Conservation (phyloP, 2,888 invertebrate genomes). For the Plagodis dolabraria region DNA sequence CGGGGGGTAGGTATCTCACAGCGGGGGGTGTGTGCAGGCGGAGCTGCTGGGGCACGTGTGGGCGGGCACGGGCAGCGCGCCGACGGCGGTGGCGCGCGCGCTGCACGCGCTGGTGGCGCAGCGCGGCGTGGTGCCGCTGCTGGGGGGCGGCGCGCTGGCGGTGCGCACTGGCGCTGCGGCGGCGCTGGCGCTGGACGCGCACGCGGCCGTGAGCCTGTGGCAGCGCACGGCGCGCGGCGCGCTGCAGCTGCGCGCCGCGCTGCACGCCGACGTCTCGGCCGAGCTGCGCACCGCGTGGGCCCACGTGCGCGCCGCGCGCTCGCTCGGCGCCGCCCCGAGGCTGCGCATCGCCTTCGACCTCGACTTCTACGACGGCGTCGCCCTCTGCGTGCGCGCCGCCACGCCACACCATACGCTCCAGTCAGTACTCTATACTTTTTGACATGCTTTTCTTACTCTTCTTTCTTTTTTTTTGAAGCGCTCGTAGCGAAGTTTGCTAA, state of each 20-base stretch:
- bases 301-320: constrained; percentile 42
- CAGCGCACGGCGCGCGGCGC: constrained; percentile 43
- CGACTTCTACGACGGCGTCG: constrained; percentile 65
- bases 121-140: constrained; percentile 38
- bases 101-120: constrained; percentile 52
- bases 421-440: constrained; percentile 16
- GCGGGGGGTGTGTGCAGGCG: too few relatives aligned
- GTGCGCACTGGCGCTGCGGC: constrained; percentile 28
- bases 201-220: constrained; percentile 41
- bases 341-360: constrained; percentile 56
- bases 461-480: too few relatives aligned
- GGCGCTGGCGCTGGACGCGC: constrained; percentile 37
- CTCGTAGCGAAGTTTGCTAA: too few relatives aligned
- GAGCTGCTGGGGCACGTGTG: constrained; percentile 71
- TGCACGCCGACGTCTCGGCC: constrained; percentile 24
- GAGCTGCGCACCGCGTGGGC: constrained; percentile 37
- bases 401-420: constrained; percentile 34
- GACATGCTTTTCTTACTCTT: too few relatives aligned
- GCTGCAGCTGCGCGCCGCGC: constrained; percentile 33
- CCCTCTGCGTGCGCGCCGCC: constrained; percentile 65
- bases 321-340: constrained; percentile 41
- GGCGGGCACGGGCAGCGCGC: constrained; percentile 64
- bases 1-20: too few relatives aligned
- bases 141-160: constrained; percentile 45
- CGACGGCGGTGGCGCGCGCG: constrained; percentile 60